Base-by-base conservation (phyloP, 2,888 invertebrate genomes). In the Serrognathus titanus region DNA sequence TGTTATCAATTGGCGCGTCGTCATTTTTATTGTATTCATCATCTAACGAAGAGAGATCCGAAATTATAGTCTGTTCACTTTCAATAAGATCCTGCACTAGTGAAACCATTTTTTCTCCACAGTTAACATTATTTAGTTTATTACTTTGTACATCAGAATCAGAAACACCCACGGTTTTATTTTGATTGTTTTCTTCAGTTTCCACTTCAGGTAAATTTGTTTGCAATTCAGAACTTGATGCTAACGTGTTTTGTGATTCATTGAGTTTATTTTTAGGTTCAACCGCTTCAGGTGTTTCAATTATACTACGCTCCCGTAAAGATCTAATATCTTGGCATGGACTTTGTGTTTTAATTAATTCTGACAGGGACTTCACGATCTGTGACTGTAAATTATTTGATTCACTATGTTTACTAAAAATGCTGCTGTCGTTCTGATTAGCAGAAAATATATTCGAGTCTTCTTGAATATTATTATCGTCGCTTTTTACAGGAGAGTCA, bases 241-340 rank as follows among this genome's bases (percentile, higher is more conserved):
- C 46, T 46, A 54, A 58, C 49, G 58, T 51, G 36, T 40, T 40
- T 51, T 49, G 45, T 53, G 54, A 50, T 48, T 58, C 58, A 54
- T 49, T 53, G 39, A 31, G 45, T 12, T 31, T 58, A 58, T 58
- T 58, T 53, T 58, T 58, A 58, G 58, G 47, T 38, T 45, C 20
- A 48, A 45, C 38, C 12, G 54, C 24, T 51, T 56, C 56, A 56
- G 56, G 51, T 51, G 55, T 55, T 49, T 55, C 50, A 50, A 49
- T 49, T 49, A 55, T 55, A 51, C 47, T 50, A 39, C 31, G 43
- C 51, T 55, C 45, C 49, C 20, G 48, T 55, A 49, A 48, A 39
- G 50, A 55, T 47, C 51, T 52, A 48, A 45, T 51, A 43, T 58
- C 58, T 54, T 58, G 48, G 55, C 55, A 55, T 55, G 55, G 37